Conservation (phyloP, 2,888 invertebrate species). For the Abscondita cerata region DNA sequence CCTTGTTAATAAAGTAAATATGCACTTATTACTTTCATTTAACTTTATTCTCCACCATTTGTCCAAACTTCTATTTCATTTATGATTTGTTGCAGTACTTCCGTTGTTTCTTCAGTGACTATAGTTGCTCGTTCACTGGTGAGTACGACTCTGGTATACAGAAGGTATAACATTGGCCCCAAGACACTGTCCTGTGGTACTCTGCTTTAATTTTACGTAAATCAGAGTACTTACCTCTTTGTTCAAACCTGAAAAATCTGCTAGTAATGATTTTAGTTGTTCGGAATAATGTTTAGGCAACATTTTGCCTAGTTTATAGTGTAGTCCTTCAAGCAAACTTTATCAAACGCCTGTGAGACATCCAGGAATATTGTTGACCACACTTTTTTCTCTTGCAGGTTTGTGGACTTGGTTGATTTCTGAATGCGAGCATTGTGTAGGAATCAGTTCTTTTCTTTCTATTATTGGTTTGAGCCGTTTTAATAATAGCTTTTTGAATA, state of each 20-base stretch:
- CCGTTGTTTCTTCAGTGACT: slow-evolving; percentile 8
- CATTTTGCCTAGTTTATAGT: no score
- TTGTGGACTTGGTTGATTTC: slow-evolving; percentile 25
- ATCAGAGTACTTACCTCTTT: no score
- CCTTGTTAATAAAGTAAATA: no score
- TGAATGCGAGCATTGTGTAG: slow-evolving; percentile 25
- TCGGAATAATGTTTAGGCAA: no score
- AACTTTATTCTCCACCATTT: no score
- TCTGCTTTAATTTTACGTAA: slow-evolving; percentile 8
- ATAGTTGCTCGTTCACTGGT: background rate
- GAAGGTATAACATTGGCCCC: slow-evolving; percentile 3
- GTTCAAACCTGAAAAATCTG: no score
- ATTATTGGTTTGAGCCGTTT: slow-evolving; percentile 27
- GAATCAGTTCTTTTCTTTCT: slow-evolving; percentile 19
- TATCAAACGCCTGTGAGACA: no score
- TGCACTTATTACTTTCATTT: no score
- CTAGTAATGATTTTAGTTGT: no score
- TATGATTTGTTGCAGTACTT: slow-evolving; percentile 2
- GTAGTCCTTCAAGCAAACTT: no score
- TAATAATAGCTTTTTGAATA: slow-evolving; percentile 39
- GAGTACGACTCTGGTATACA: background rate
- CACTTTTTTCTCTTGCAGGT: background rate
- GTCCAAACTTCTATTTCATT: no score
- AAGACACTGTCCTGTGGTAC: slow-evolving; percentile 4
- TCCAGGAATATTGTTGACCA: no score